Evolutionary conservation across 2,888 invertebrate genomes (phyloP), one percentile per base, ranked within the genome.

Genomic region (Apodemia mormo): DNA sequence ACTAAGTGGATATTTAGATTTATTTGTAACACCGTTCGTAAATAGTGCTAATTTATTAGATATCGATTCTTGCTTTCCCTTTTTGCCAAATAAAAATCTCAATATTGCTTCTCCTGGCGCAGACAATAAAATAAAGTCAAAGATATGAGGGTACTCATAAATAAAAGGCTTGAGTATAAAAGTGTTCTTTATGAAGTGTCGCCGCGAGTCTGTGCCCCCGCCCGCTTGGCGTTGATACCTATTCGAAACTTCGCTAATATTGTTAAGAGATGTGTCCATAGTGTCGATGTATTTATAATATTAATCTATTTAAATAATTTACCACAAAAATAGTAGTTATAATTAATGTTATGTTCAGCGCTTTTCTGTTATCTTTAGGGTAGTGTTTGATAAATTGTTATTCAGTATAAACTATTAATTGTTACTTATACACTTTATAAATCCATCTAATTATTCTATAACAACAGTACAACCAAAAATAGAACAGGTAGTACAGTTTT

Each of bases 151-250:
- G 86, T 88, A 86, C 85, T 83, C 88, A 89, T 92, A 92, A 90
- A 91, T 91, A 90, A 91, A 90, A 89, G 88, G 89, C 87, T 88
- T 85, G 86, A 87, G 88, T 88, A 89, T 89, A 90, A 91, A 91
- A 92, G 91, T 90, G 87, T 89, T 88, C 90, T 92, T 91, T 92
- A 93, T 91, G 92, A 91, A 92, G 91, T 90, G 91, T 89, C 86
- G 86, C 88, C 89, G 80, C 87, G 84, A 83, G 78, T 83, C 79
- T 65, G 52, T 52, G 75, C 76, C 79, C 79, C 80, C 80, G 79
- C 81, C 85, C 85, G 85, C 80, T 85, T 85, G 86, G 76, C 87
- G 85, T 81, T 91, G 88, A 89, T 91, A 90, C 89, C 88, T 89
- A 91, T 90, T 91, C 89, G 87, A 89, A 88, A 89, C 86, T 90